phyloP scores from a whole-genome alignment of 92 coral and sea anemone species.

The Epizoanthus fatuus region DNA sequence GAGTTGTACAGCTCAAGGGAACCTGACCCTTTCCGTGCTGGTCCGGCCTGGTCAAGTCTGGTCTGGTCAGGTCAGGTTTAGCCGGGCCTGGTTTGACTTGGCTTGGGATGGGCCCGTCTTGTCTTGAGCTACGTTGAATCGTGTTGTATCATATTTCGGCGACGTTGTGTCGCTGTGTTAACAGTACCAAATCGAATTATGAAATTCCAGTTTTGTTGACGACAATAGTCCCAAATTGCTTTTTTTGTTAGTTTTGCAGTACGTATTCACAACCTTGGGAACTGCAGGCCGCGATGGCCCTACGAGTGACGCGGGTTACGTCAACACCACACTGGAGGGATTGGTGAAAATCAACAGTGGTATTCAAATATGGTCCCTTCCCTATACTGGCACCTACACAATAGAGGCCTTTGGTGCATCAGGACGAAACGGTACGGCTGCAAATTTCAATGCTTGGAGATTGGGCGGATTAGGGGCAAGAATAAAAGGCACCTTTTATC shows the following conservation, averaged over 20 bases:
- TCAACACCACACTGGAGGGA: constrained; percentile 79
- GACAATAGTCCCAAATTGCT: not conserved
- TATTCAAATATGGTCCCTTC: constrained; percentile 77
- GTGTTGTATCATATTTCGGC: not conserved
- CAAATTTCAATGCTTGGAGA: constrained; percentile 30
- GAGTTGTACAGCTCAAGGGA: no score
- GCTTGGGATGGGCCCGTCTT: no score
- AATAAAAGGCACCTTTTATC: constrained; percentile 71
- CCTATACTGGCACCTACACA: constrained; percentile 73
- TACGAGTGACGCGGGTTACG: constrained; percentile 52
- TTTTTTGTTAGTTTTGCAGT: constrained; percentile 1
- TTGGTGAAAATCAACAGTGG: constrained; percentile 66
- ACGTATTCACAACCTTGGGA: constrained; percentile 68
- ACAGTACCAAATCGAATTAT: no score
- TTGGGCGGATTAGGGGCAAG: constrained; percentile 86
- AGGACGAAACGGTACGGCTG: constrained; percentile 80
- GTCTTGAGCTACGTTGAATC: not conserved
- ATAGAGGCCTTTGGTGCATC: constrained; percentile 88
- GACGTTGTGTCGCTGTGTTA: not conserved
- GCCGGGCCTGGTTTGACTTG: no score
- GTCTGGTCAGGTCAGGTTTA: no score
- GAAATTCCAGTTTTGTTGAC: not conserved
- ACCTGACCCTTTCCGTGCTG: no score
- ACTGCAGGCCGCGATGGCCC: constrained; percentile 75
- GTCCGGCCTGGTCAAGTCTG: no score